Conservation (phyloP, 1,140 invertebrate genomes). For the Alviniconcha marisindica region DNA sequence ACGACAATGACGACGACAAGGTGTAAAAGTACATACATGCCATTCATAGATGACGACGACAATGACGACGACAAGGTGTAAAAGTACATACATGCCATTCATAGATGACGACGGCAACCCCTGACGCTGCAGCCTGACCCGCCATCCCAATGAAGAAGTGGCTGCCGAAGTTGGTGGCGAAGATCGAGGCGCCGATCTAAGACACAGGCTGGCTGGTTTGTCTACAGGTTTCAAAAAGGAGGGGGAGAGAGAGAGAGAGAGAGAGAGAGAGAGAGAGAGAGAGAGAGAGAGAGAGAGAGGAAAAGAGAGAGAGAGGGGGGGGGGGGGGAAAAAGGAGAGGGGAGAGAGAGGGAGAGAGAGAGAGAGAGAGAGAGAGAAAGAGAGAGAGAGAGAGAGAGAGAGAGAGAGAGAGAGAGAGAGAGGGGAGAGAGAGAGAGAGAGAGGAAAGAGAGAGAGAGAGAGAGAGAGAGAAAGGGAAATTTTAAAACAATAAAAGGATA, state of each 20-base stretch:
- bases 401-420: background rate
- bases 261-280: slow-evolving; percentile 8
- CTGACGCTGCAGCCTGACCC: slow-evolving; percentile 74
- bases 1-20: background rate
- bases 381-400: background rate
- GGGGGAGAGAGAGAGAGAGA: background rate
- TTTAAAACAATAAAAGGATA: too few relatives aligned
- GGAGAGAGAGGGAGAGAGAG: background rate
- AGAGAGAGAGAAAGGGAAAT: too few relatives aligned
- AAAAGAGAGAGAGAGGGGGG: background rate
- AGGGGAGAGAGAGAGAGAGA: background rate
- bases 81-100: slow-evolving; percentile 65
- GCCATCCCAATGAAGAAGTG: slow-evolving; percentile 80
- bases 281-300: background rate
- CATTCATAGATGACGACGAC: slow-evolving; percentile 73
- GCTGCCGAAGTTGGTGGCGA: slow-evolving; percentile 79
- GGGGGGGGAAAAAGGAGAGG: background rate
- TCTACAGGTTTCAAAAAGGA: background rate
- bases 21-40: slow-evolving; percentile 39
- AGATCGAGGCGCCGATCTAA: slow-evolving; percentile 78
- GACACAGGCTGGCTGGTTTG: slow-evolving; percentile 45
- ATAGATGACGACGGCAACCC: slow-evolving; percentile 77
- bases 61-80: background rate
- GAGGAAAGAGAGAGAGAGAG: too few relatives aligned
- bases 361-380: too few relatives aligned